Evolutionary conservation across 2,113 vertebrate species (phyloP), one percentile per base, ranked within the genome.

Genomic region (Lanius collurio): DNA sequence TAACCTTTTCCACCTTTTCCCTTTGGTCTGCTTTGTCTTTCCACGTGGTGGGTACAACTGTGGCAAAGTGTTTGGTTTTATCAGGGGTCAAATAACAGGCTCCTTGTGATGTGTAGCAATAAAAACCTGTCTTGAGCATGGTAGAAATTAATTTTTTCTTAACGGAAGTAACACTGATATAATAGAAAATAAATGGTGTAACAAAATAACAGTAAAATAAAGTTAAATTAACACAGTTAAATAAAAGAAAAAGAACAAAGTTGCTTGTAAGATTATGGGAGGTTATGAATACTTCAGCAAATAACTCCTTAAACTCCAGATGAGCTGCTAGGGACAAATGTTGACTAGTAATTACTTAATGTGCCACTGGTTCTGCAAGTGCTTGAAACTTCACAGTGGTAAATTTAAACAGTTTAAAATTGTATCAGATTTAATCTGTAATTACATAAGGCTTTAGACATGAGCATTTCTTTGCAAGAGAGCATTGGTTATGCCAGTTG

Each of bases 131-230:
- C 85, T 46, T 73, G 26, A 93, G 28, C 67, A 65, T 90, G 90
- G 93, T 97, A 82, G 87, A 95, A 96, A 95, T 94, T 90, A 41
- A 97, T 97, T 97, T 97, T 97, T 97, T 92, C 77, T 95, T 95
- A 87, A 52, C 10, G 39, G 67, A 90, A 88, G 60, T 70, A 86
- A 35, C 24, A n/a, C 46, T 92, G 41, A 27, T 79, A 46, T 3
- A 65, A 80, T 59, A 93, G 47, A 75, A 94, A 96, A 68, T 49
- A 49, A 52, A 49, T 44, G 28, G 24, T 65, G 26, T 65, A 74
- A 87, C 31, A 63, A 75, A 86, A 7, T 47, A 76, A 41, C 52
- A 89, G n/a, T 14, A 87, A 59, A 63, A 63, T 60, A 30, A 23
- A 19, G 46, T 68, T 59, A 69, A 60, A 11, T 53, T 56, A 39